Evolutionary conservation across 23 tunicate genomes (phyloP), one percentile per base, ranked within the genome.

Genomic region (Trididemnum miniatum): DNA sequence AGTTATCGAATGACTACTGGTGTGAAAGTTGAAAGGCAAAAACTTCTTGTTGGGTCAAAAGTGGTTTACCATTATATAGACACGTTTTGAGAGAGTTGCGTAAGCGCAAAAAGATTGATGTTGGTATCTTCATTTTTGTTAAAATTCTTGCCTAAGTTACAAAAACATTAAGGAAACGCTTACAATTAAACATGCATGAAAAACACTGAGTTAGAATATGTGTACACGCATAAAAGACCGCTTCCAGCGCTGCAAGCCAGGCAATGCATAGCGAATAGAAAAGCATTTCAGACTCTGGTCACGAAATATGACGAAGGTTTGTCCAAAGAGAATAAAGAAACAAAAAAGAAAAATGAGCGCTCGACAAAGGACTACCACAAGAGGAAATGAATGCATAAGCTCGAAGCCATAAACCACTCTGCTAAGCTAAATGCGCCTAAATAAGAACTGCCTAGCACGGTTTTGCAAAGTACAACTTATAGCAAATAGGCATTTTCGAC

Each of bases 371-470:
- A 5, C 37, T 30, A 7, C 75, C 37, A 67, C 37, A 31, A 67
- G 67, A 67, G 75, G 75, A 67, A 67, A 67, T 67, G 75, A 67
- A 24, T 38, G 38, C 75, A 67, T 67, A 67, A 67, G n/a, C n/a
- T n/a, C n/a, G n/a, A n/a, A n/a, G 38, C 37, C 75, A 67, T 24
- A 67, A 67, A 67, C 22, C 75, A 62, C 67, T 62, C 75, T 7
- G 38, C 75, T 33, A 62, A 62, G 67, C 67, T 18, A 22, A 20
- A 26, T 20, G 15, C 25, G 29, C 29, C n/a, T 3, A 62, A 62
- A 24, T 62, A 62, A 62, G 67, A 22, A 44, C 54, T 7, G 15
- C 54, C 9, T 15, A 44, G 54, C 54, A 44, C 54, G 54, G 12
- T 44, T 44, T 15, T 44, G 54, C 54, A 44, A 44, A 15, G 54